phyloP scores from a whole-genome alignment of 2,888 invertebrate genomes.

The Autographa gamma region DNA sequence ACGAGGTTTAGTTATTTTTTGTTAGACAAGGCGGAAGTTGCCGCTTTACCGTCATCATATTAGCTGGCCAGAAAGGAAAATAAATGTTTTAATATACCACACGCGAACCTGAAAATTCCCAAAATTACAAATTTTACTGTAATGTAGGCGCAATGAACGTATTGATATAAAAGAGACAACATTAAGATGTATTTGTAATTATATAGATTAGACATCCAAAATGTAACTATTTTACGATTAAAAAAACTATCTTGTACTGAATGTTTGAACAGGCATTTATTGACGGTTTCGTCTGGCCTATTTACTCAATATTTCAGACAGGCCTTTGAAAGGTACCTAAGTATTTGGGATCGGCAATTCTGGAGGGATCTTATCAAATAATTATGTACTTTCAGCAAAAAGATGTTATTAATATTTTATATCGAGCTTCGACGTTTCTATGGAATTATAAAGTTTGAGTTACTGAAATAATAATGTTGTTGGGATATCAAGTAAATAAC shows the following conservation, averaged over 20 bases:
- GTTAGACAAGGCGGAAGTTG: too few species aligned
- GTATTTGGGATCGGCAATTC: neutral
- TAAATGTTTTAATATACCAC: too few species aligned
- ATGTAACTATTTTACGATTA: neutral
- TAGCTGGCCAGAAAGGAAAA: too few species aligned
- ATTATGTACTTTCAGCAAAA: neutral
- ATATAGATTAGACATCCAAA: neutral
- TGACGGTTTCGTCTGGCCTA: slow-evolving; percentile 3
- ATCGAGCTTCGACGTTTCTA: neutral
- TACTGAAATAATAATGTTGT: neutral
- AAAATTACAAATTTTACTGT: too few species aligned
- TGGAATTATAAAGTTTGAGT: neutral
- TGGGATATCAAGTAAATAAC: too few species aligned
- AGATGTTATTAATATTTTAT: neutral
- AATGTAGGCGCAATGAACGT: too few species aligned
- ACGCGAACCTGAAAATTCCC: too few species aligned
- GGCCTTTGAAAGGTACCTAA: neutral
- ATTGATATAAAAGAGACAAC: too few species aligned
- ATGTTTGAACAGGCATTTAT: neutral
- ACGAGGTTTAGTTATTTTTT: too few species aligned
- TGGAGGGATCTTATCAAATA: slow-evolving; percentile 4
- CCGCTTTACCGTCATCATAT: too few species aligned
- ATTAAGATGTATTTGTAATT: too few species aligned
- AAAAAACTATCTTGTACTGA: neutral
- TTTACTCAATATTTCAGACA: slow-evolving; percentile 2